phyloP scores from a whole-genome alignment of 1,140 invertebrate species.

The Dysdera silvatica region DNA sequence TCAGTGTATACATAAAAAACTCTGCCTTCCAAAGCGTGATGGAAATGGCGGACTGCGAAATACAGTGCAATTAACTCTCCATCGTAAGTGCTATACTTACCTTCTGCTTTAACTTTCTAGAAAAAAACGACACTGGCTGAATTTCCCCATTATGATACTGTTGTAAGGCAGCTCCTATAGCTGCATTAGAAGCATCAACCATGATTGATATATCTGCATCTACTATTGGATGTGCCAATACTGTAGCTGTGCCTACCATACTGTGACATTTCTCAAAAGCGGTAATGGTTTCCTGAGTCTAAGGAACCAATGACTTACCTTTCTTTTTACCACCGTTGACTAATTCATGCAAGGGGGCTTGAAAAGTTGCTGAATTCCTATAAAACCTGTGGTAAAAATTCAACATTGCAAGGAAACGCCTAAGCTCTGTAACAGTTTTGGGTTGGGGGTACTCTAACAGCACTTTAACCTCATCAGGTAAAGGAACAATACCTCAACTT shows the following conservation, averaged over 20 bases:
- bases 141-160: constrained; percentile 5
- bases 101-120: constrained; percentile 26
- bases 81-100: constrained; percentile 30
- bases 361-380: not conserved
- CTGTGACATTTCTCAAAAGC: constrained; percentile 44
- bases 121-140: constrained; percentile 31
- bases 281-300: constrained; percentile 26
- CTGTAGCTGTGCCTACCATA: constrained; percentile 31
- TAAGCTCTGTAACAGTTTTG: constrained; percentile 37
- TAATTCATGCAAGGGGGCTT: not conserved
- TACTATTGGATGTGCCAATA: constrained; percentile 17
- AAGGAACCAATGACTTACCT: constrained; percentile 10
- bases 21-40: constrained; percentile 37
- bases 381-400: constrained; percentile 39
- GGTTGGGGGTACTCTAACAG: constrained; percentile 33
- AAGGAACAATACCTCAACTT: constrained; percentile 8
- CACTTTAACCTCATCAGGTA: constrained; percentile 8
- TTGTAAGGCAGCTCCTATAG: constrained; percentile 26
- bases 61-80: constrained; percentile 36
- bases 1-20: constrained; percentile 36
- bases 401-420: constrained; percentile 40
- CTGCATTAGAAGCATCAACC: constrained; percentile 24
- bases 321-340: not conserved
- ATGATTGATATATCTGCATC: constrained; percentile 9
- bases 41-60: constrained; percentile 35